Evolutionary conservation across 2,888 invertebrate genomes (phyloP).

Genomic region (Gisinianus flammeolus): DNA sequence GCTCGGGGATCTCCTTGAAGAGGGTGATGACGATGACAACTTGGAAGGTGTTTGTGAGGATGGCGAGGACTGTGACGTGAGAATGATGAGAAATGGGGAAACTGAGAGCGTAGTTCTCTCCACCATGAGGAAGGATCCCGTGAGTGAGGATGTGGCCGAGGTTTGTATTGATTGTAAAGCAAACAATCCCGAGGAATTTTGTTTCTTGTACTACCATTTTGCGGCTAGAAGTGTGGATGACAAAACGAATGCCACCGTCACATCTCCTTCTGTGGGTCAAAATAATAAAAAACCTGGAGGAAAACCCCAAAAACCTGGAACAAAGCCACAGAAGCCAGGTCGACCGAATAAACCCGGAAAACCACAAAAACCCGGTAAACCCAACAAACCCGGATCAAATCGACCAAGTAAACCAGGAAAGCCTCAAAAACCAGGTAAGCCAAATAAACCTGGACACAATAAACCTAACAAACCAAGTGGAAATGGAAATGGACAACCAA

Average conservation of each 20-base stretch:
- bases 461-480: neutral
- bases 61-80: neutral
- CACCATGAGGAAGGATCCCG: neutral
- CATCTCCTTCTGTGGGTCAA: too few species aligned
- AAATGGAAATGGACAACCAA: neutral
- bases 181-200: neutral
- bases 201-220: neutral
- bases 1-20: neutral
- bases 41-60: neutral
- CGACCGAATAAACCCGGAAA: neutral
- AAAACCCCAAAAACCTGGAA: too few species aligned
- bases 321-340: neutral
- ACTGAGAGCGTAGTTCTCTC: too few species aligned
- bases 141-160: neutral
- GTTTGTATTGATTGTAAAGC: neutral
- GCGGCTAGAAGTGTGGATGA: too few species aligned
- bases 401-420: neutral
- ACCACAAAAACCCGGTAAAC: neutral
- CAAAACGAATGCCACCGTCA: too few species aligned
- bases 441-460: neutral
- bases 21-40: neutral
- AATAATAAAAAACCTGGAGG: too few species aligned
- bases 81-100: too few species aligned
- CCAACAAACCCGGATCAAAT: neutral
- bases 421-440: neutral